Base-by-base conservation (phyloP, 2,797 vertebrate species). In the Parambassis ranga region DNA sequence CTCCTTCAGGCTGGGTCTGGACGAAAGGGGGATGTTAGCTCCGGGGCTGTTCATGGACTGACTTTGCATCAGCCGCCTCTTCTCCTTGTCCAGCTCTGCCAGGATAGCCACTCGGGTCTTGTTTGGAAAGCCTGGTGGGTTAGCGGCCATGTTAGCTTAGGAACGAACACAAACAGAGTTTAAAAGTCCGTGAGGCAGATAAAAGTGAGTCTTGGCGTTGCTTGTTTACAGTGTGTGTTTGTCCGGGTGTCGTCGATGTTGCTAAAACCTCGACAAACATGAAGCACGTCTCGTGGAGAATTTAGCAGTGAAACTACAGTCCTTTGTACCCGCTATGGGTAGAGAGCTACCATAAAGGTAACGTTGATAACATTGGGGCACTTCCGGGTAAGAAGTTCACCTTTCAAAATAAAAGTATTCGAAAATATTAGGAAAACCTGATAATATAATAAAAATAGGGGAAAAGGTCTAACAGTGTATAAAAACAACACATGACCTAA, bases 81-180 rank as follows among this genome's bases (percentile, higher is more conserved):
- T 98, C 86, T 98, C 96, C 83, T 97, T 98, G 85, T 98, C 95
- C 84, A 98, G 85, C 83, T 98, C 96, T 52, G 95, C 96, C 89
- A 98, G 92, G 87, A 98, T 98, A 65, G 96, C 96, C 81, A 95
- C 96, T 48, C 96, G 92, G 75, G 96, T 95, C 92, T 98, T 98
- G 88, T 95, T 98, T 72, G 93, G 95, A 87, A 97, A 95, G 85
- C 95, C 83, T 1, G 80, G 65, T 32, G 83, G 66, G 60, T 73
- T 84, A n/a, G 73, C 65, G 0, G 83, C 76, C 87, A 88, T 88
- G 41, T 28, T 39, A 22, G 30, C 31, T 32, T 1, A 16, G n/a
- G 53, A 15, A 26, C 5, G 6, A 18, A 44, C 4, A 13, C 24
- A 9, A 0, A 2, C 14, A 22, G 0, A 5, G 8, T 13, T 15